phyloP scores from a whole-genome alignment of 2,888 invertebrate genomes.

The Stenotaenia linearis region DNA sequence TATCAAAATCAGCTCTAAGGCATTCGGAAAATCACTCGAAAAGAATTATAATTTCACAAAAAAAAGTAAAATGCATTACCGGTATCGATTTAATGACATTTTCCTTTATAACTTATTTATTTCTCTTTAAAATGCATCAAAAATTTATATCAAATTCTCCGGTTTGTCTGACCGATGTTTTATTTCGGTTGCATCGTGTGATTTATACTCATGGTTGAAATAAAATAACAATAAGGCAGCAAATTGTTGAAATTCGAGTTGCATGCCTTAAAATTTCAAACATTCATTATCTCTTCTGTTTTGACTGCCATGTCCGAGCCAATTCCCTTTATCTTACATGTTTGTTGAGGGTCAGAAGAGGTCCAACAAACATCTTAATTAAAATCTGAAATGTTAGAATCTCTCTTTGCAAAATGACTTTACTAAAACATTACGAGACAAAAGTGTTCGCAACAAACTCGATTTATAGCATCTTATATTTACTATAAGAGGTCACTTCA shows the following conservation, averaged over 20 bases:
- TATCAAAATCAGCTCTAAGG: background rate
- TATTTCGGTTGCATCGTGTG: too few relatives aligned
- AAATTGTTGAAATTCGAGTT: background rate
- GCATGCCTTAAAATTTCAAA: background rate
- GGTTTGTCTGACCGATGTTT: too few relatives aligned
- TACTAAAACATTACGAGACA: background rate
- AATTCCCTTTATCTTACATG: background rate
- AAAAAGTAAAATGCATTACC: too few relatives aligned
- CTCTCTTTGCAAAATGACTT: background rate
- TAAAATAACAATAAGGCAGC: background rate
- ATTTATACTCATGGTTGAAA: too few relatives aligned
- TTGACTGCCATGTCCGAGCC: background rate
- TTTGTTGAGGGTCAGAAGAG: background rate
- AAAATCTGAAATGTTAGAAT: conserved; percentile 19
- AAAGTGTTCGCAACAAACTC: background rate
- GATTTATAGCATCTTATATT: background rate
- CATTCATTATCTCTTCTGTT: background rate
- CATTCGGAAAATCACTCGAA: too few relatives aligned
- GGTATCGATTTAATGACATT: too few relatives aligned
- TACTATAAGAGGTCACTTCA: conserved; percentile 2
- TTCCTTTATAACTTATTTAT: too few relatives aligned
- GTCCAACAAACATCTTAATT: conserved; percentile 26
- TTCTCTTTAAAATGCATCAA: too few relatives aligned
- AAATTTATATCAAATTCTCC: too few relatives aligned
- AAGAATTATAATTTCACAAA: background rate